These are phyloP conservation scores for Heliconius melpomene DNA, from an alignment of 1,140 invertebrate species.

Conservation along the genomic window DNA sequence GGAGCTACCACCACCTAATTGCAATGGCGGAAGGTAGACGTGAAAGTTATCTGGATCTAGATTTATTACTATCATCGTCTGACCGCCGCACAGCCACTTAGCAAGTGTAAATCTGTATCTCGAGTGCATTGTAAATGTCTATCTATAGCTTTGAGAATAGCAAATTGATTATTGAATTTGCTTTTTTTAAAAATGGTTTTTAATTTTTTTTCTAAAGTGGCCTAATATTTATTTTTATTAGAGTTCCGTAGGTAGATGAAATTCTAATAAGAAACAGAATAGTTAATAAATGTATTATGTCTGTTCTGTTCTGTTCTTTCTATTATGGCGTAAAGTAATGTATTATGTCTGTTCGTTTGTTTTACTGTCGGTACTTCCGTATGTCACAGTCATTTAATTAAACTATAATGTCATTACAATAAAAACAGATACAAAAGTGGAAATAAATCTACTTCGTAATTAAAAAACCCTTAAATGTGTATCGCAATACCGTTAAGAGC, in stretches of 20 bases:
- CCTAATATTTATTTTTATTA: not conserved
- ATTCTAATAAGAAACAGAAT: not conserved
- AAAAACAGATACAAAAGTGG: no score
- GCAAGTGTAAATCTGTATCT: constrained; percentile 39
- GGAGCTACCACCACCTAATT: constrained; percentile 42
- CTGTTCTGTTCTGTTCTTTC: no score
- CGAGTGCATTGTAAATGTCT: constrained; percentile 17
- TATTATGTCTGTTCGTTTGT: not conserved
- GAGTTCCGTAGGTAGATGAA: no score
- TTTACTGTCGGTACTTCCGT: not conserved
- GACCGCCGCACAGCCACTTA: constrained; percentile 50
- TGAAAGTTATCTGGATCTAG: constrained; percentile 55
- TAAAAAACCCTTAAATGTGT: not conserved
- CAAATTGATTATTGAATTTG: not conserved
- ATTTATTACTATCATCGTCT: constrained; percentile 54
- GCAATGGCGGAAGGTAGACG: constrained; percentile 42
- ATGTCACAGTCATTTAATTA: no score
- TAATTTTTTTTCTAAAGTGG: not conserved
- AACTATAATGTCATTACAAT: no score
- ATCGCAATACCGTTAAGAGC: not conserved
- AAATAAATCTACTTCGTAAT: no score
- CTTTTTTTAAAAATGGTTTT: not conserved
- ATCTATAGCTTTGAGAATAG: not conserved
- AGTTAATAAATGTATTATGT: not conserved
- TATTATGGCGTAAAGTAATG: no score